A percentile compares a stretch with the other conserved stretches of the same genome.
phyloP scores from a whole-genome alignment of 37 sponge, comb jelly and placozoan species.

The Eunapius fragilis region DNA sequence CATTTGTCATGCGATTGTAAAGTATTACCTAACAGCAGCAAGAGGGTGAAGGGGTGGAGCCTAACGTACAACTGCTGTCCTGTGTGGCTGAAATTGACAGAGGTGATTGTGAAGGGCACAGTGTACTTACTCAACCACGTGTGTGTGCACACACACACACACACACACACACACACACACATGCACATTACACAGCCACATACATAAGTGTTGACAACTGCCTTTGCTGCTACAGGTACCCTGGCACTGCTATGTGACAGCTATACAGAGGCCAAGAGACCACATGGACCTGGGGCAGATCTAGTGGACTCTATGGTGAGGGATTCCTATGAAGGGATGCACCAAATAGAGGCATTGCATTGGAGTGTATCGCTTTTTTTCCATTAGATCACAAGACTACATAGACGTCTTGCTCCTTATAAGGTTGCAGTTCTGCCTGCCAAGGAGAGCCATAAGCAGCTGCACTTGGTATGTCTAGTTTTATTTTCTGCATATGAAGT shows the following conservation, averaged over 20 bases:
- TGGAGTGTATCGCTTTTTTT: background rate
- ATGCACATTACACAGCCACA: too few species aligned
- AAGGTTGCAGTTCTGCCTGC: slow-evolving; percentile 32
- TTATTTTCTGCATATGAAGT: too few species aligned
- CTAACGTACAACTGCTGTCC: too few species aligned
- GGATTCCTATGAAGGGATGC: background rate
- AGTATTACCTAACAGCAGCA: too few species aligned
- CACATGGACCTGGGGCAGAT: background rate
- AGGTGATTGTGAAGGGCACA: too few species aligned
- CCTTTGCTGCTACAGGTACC: background rate
- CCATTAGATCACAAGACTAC: slow-evolving; percentile 19
- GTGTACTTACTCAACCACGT: too few species aligned
- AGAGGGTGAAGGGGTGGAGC: too few species aligned
- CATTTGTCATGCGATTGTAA: too few species aligned
- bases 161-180: too few species aligned
- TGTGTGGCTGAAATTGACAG: too few species aligned
- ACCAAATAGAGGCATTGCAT: background rate
- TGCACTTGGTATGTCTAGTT: slow-evolving; percentile 26
- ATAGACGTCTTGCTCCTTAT: slow-evolving; percentile 30
- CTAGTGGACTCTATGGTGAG: background rate
- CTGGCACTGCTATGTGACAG: slow-evolving; percentile 39
- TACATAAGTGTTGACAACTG: too few species aligned
- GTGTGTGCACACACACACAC: too few species aligned
- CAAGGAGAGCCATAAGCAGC: background rate
- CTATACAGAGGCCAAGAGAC: slow-evolving; percentile 10